Evolutionary conservation across 2,113 vertebrate genomes (phyloP), one percentile per base, ranked within the genome.

Genomic region (Stigmatopora nigra): DNA sequence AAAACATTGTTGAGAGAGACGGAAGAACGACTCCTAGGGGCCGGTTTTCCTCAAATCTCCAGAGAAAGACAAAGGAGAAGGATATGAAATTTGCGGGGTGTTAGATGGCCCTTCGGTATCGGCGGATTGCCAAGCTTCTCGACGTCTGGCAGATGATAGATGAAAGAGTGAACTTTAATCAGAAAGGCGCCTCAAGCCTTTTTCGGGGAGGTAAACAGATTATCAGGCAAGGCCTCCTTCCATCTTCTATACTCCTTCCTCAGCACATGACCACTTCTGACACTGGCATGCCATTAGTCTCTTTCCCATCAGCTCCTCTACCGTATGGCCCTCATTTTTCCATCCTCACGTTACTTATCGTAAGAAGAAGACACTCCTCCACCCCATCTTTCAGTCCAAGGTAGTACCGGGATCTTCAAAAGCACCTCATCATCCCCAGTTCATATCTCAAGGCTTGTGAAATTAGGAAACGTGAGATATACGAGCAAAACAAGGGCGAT

Each of bases 111-210:
- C 35, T 71, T 80, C 20, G 75, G 80, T 82, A 78, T 75, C 69
- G 64, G 84, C 71, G 75, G 75, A 72, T 80, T 61, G 45, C 45
- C 57, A 81, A 63, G 70, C 72, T 61, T 77, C 68, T 35, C 67
- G 70, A 63, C 2, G 58, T 76, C 72, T 71, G 3, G 13, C 75
- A 14, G 75, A 84, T 90, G 90, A 92, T 88, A 87, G 89, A 92
- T 91, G 87, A 85, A 89, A 75, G 83, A 74, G 75, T 85, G 91
- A 91, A 87, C 82, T 87, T 90, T 91, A 91, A 91, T 90, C 88
- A 89, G 89, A 90, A 88, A 72, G 83, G 81, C 61, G 88, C 89
- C 89, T 49, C 79, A 71, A 87, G 89, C 89, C 73, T 82, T 31
- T 88, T 88, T 88, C 84, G 75, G 80, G 84, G 87, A 86, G 83